phyloP scores from a whole-genome alignment of 64 coral and sea anemone species.

The Montipora foliosa region DNA sequence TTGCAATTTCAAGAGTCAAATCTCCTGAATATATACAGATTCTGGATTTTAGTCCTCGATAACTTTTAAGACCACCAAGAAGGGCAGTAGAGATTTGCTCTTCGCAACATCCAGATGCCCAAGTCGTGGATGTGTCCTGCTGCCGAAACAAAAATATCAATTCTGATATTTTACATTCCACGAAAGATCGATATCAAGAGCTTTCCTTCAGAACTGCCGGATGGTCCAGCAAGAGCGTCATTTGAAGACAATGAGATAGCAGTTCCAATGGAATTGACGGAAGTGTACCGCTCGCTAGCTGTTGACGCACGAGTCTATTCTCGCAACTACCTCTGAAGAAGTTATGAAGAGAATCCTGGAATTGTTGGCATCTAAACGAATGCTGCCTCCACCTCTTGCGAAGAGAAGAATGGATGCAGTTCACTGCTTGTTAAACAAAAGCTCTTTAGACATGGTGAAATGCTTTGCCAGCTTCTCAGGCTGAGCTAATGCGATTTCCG shows the following conservation, averaged over 20 bases:
- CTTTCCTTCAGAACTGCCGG: neutral
- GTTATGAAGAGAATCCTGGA: neutral
- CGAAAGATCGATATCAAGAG: neutral
- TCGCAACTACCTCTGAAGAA: conserved; percentile 36
- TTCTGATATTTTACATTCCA: neutral
- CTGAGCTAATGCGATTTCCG: too few species aligned
- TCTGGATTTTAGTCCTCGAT: too few species aligned
- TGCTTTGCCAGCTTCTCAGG: too few species aligned
- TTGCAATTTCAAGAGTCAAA: too few species aligned
- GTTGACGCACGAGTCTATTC: conserved; percentile 5
- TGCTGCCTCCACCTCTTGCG: too few species aligned
- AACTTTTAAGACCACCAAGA: too few species aligned
- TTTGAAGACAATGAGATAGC: conserved; percentile 2
- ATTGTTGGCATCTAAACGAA: too few species aligned
- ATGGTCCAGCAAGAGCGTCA: neutral
- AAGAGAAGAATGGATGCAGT: too few species aligned
- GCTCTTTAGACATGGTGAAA: too few species aligned
- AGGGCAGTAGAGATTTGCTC: too few species aligned
- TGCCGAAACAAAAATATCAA: conserved; percentile 25
- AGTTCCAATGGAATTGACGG: neutral
- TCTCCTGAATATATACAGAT: too few species aligned
- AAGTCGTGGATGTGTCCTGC: conserved; percentile 14
- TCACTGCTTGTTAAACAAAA: too few species aligned
- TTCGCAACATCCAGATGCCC: neutral
- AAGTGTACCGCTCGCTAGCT: neutral